These are phyloP conservation scores for Cheilosia impressa DNA, from an alignment of 2,888 invertebrate species.

Conservation along the genomic window DNA sequence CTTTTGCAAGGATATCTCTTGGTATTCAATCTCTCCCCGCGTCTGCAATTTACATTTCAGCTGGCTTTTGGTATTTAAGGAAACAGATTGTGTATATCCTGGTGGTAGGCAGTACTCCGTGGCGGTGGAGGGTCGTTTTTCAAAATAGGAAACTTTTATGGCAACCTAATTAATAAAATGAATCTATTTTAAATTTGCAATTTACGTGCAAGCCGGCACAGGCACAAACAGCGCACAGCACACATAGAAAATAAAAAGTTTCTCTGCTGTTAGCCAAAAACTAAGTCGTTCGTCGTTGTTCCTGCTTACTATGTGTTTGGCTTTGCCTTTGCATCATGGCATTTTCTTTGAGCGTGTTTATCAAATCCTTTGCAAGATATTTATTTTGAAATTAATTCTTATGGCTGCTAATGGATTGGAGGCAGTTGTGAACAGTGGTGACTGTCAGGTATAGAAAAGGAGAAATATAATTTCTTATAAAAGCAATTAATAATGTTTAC, in stretches of 20 bases:
- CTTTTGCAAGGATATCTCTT: conserved; percentile 43
- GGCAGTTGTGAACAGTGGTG: conserved; percentile 43
- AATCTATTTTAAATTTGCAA: conserved; percentile 78
- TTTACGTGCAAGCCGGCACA: conserved; percentile 77
- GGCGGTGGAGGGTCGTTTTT: conserved; percentile 47
- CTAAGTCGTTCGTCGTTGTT: conserved; percentile 61
- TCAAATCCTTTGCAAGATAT: conserved; percentile 61
- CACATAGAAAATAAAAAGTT: conserved; percentile 50
- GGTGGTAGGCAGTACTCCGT: conserved; percentile 17
- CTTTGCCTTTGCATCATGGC: conserved; percentile 37
- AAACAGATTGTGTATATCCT: conserved; percentile 68
- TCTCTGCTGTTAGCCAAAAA: conserved; percentile 66
- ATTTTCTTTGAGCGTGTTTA: conserved; percentile 52
- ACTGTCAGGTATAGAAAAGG: neutral
- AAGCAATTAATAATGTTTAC: too few relatives aligned
- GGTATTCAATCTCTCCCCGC: conserved; percentile 19
- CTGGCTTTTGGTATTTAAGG: conserved; percentile 73
- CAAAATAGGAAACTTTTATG: conserved; percentile 78
- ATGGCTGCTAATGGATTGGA: conserved; percentile 66
- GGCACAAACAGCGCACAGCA: conserved; percentile 6
- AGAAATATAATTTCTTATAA: neutral
- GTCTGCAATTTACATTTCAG: conserved; percentile 72
- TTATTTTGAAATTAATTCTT: conserved; percentile 65
- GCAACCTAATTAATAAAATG: conserved; percentile 82
- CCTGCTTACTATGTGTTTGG: conserved; percentile 13